Base-by-base conservation (phyloP, 2,113 vertebrate species). In the Rhinolophus sinicus region DNA sequence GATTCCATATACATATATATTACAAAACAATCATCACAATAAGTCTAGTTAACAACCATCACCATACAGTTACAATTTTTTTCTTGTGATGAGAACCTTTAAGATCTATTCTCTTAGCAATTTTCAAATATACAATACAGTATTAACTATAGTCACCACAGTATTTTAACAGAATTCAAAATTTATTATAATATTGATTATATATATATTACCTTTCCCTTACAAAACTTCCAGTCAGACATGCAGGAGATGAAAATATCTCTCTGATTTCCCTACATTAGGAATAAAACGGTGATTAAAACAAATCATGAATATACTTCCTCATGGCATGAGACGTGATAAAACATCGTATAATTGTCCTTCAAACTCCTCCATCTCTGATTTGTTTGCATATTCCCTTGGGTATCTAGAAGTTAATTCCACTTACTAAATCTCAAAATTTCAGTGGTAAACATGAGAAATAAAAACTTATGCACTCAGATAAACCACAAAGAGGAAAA, bases 191-290 rank as follows among this genome's bases (percentile, higher is more conserved):
- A 13, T 60, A 84, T 14, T 54, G 16, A 50, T 50, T 47, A 69
- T 83, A 33, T 52, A 77, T 85, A 24, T 56, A 64, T 98, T 98
- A 98, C 98, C 98, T 96, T 92, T 94, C 88, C 35, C 75, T 97
- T 95, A 98, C 69, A 95, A 98, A 98, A 91, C 98, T 97, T 97
- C 98, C 98, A 91, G 58, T 97, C 72, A 98, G 97, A 90, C 98
- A 98, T 62, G 98, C 95, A 85, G 97, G 69, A 70, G 97, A 97
- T 73, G 98, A 98, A 97, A 98, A 98, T 92, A 98, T 97, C 26
- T 93, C 93, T 97, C 24, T 88, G 86, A 98, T 98, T 97, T 98
- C 98, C 95, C 98, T 98, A n/a, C 6, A 94, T 80, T 56, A 98
- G 26, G 70, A 92, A 97, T 65, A 89, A 96, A 30, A 81, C 3